Conservation (phyloP, 2,797 vertebrate species). For the Novumbra hubbsi region DNA sequence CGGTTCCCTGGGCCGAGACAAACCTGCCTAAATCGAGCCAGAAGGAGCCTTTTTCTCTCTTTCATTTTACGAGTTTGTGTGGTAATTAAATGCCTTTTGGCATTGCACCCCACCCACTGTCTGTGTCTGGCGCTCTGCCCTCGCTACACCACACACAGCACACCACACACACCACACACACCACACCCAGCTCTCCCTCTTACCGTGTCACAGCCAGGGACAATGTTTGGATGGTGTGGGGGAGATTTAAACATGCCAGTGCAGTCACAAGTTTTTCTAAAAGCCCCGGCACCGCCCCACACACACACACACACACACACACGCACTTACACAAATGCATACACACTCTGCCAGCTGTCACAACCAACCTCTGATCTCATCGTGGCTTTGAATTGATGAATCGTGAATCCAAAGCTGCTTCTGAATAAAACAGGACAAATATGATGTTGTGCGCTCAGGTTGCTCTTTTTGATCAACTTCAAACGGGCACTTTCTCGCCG, state of each 20-base stretch:
- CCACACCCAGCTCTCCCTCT: conserved; percentile 46
- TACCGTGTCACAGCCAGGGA: conserved; percentile 58
- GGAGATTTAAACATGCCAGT: conserved; percentile 60
- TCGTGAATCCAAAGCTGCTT: conserved; percentile 17
- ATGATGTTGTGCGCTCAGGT: conserved; percentile 29
- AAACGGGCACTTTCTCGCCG: conserved; percentile 33
- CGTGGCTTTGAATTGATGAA: conserved; percentile 33
- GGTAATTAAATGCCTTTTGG: too few relatives aligned
- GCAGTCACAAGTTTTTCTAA: conserved; percentile 65
- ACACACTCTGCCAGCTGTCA: conserved; percentile 53
- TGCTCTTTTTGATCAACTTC: conserved; percentile 34
- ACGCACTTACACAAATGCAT: not conserved
- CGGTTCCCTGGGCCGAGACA: too few relatives aligned
- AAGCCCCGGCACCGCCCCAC: conserved; percentile 32
- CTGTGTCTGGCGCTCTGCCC: not conserved
- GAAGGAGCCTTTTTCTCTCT: too few relatives aligned
- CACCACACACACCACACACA: conserved; percentile 20
- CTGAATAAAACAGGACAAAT: conserved; percentile 53
- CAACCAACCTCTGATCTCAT: conserved; percentile 47
- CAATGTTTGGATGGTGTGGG: conserved; percentile 53
- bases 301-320: not conserved
- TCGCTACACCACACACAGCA: conserved; percentile 37
- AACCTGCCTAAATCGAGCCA: too few relatives aligned
- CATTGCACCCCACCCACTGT: too few relatives aligned
- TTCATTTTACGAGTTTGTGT: too few relatives aligned